A percentile compares a stretch with the other conserved stretches of the same genome.
Conservation (phyloP, 30 jellyfish, hydroid and myxozoan species). For the Catostylus mosaicus region DNA sequence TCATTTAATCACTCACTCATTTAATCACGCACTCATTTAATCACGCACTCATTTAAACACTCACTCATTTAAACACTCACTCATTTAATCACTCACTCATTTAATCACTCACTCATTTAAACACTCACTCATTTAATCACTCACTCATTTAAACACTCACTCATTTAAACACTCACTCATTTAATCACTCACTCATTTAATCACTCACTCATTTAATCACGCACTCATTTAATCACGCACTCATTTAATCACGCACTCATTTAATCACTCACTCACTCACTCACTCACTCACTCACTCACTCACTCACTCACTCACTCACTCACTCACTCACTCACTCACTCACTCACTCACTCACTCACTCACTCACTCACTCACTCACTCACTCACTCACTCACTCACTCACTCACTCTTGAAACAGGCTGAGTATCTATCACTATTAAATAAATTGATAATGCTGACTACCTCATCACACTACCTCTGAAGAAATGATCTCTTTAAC, state of each 20-base stretch:
- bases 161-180: neutral
- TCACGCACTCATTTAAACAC: neutral
- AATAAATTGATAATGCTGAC: too few relatives aligned
- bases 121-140: too few relatives aligned
- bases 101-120: neutral
- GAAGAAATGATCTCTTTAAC: too few relatives aligned
- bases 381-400: neutral
- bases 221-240: too few relatives aligned
- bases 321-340: neutral
- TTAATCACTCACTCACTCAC: neutral
- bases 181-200: neutral
- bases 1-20: neutral
- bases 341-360: neutral
- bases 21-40: neutral
- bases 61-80: neutral
- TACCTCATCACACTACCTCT: too few relatives aligned
- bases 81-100: neutral
- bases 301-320: neutral
- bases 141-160: neutral
- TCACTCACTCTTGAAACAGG: neutral
- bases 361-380: neutral
- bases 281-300: neutral
- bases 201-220: neutral
- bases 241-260: neutral
- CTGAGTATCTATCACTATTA: neutral